These are phyloP conservation scores for Pinna nobilis DNA, from an alignment of 1,140 invertebrate genomes.

Conservation along the genomic window DNA sequence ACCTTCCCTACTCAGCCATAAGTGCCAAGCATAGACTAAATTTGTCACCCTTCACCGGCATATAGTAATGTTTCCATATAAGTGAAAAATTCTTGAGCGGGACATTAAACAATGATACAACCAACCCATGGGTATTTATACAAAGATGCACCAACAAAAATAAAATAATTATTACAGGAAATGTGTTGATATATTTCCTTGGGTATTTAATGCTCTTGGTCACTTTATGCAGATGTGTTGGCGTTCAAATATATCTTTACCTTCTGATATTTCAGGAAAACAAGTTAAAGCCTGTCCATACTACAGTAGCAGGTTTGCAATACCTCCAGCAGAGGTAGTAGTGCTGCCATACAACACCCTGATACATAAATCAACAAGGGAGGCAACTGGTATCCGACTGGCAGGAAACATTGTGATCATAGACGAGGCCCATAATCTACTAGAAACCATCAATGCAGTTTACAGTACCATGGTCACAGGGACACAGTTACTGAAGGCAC, in stretches of 20 bases:
- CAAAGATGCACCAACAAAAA: too few species aligned
- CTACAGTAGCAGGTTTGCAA: conserved; percentile 88
- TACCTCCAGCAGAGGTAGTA: conserved; percentile 85
- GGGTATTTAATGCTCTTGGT: too few species aligned
- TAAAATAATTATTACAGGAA: too few species aligned
- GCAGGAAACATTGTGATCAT: conserved; percentile 92
- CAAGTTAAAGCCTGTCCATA: conserved; percentile 90
- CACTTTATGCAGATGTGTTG: too few species aligned
- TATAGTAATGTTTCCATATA: too few species aligned
- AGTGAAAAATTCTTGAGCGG: too few species aligned
- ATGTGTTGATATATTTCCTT: too few species aligned
- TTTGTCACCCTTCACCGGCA: too few species aligned
- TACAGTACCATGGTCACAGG: conserved; percentile 85
- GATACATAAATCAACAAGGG: conserved; percentile 89
- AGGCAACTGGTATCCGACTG: conserved; percentile 88
- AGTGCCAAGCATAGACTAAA: too few species aligned
- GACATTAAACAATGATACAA: too few species aligned
- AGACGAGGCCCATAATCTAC: conserved; percentile 98
- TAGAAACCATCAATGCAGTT: conserved; percentile 92
- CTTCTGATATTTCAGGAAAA: conserved; percentile 75
- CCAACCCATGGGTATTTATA: too few species aligned
- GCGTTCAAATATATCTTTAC: neutral
- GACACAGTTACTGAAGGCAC: conserved; percentile 78
- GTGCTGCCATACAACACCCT: conserved; percentile 80
- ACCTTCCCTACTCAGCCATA: too few species aligned